Base-by-base conservation (phyloP, 2,888 invertebrate species). In the Camponotus fellah region DNA sequence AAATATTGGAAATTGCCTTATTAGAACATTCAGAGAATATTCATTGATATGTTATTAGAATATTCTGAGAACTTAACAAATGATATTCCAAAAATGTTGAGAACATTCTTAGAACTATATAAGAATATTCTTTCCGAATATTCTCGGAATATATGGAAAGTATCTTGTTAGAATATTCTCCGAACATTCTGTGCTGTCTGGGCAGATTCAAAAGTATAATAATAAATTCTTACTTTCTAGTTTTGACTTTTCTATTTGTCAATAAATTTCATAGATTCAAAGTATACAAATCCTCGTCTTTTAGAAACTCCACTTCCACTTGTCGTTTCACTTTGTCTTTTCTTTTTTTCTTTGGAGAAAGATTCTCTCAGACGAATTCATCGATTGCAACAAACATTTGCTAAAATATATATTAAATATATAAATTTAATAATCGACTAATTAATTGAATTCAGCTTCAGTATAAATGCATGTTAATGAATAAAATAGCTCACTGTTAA, bases 341-440 rank as follows among this genome's bases (percentile, higher is more conserved):
- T 65, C 9, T 65, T 66, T 3, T 66, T 66, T 66, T 66, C 43
- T 66, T 66, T 66, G 6, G 26, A 66, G 8, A 43, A 43, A 43
- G 43, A 40, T 40, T 66, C 43, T 26, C 43, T 66, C 14, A 66
- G 0, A 43, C 66, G 43, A 43, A 21, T 43, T 43, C 66, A 66
- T 2, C 66, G 43, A 26, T 43, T 66, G 43, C 21, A 65, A 12
- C 65, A 65, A 65, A 65, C 12, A 21, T 65, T 2, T 1, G 14
- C 26, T 66, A 3, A 66, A 66, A n/a, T n/a, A 66, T 66, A 43
- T 65, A 14, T 65, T 65, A 65, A 65, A 43, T 43, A 66, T 4
- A 40, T 8, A 26, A 43, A 43, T 66, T 43, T 66, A 43, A 49
- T 49, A 17, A 65, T 65, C 6, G 6, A 65, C 4, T 65, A 65